Evolutionary conservation across 2,113 vertebrate genomes (phyloP).

Genomic region (Pollachius pollachius): DNA sequence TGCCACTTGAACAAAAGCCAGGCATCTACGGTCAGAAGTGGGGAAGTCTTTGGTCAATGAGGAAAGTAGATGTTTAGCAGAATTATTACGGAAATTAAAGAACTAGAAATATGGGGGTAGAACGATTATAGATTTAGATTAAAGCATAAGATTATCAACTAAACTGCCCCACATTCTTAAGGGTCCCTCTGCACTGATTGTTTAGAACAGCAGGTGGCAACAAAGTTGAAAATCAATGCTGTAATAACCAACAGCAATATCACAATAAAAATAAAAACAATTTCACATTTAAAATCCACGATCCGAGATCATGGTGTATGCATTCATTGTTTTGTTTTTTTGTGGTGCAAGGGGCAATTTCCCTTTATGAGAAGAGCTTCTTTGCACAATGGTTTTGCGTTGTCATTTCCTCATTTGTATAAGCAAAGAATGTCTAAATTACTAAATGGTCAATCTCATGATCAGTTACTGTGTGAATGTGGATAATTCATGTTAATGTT

Average conservation of each 20-base stretch:
- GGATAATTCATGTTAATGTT: no score
- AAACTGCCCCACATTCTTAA: constrained; percentile 15
- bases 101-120: constrained; percentile 29
- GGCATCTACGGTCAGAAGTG: constrained; percentile 71
- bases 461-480: background rate
- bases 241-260: constrained; percentile 8
- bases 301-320: background rate
- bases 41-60: constrained; percentile 66
- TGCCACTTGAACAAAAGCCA: constrained; percentile 71
- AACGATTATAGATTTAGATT: constrained; percentile 35
- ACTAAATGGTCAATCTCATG: background rate
- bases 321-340: background rate
- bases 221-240: background rate
- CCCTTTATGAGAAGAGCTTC: constrained; percentile 35
- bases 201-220: constrained; percentile 1
- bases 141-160: constrained; percentile 3
- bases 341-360: background rate
- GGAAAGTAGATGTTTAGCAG: constrained; percentile 48
- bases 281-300: background rate
- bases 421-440: background rate
- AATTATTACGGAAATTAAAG: constrained; percentile 31
- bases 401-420: no score
- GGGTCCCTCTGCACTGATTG: constrained; percentile 1
- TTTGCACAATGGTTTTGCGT: constrained; percentile 23
- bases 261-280: background rate